Evolutionary conservation across 2,113 vertebrate species (phyloP).

Genomic region (Danionella cerebrum): DNA sequence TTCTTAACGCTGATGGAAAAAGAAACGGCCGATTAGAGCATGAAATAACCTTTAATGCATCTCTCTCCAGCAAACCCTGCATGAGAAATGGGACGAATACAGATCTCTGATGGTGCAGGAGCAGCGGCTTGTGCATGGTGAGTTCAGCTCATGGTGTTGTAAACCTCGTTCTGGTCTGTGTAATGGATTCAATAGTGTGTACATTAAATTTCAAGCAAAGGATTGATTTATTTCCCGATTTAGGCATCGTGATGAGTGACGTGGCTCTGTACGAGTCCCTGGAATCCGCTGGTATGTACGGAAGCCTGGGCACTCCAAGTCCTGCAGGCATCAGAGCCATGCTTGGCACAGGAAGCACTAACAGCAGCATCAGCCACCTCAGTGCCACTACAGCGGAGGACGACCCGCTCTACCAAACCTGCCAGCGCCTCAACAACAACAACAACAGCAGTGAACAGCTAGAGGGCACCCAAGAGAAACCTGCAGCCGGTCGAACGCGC

Average conservation of each 20-base stretch:
- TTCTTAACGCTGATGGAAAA: not conserved
- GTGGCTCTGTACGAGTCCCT: constrained; percentile 84
- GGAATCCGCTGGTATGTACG: constrained; percentile 82
- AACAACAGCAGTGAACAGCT: constrained; percentile 25
- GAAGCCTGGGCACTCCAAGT: constrained; percentile 69
- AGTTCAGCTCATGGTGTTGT: constrained; percentile 38
- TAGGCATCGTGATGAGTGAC: constrained; percentile 87
- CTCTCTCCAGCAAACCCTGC: constrained; percentile 79
- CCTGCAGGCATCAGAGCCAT: constrained; percentile 52
- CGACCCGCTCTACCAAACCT: constrained; percentile 86
- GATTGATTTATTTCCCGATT: not conserved
- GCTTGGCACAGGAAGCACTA: constrained; percentile 57
- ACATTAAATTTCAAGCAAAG: too few species aligned
- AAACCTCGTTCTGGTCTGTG: too few species aligned
- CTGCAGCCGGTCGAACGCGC: constrained; percentile 29
- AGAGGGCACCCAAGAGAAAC: constrained; percentile 4
- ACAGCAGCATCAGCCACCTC: constrained; percentile 66
- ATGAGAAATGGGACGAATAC: constrained; percentile 94
- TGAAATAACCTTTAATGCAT: not conserved
- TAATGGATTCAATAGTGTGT: not conserved
- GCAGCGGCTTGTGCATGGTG: constrained; percentile 85
- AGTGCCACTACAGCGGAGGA: constrained; percentile 61
- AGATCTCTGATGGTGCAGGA: constrained; percentile 89
- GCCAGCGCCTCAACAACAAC: constrained; percentile 70
- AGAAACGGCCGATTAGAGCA: not conserved